Percentiles rank a stretch among this genome's conserved stretches.
phyloP scores from a whole-genome alignment of 1,140 invertebrate species.

The Marisa cornuarietis region DNA sequence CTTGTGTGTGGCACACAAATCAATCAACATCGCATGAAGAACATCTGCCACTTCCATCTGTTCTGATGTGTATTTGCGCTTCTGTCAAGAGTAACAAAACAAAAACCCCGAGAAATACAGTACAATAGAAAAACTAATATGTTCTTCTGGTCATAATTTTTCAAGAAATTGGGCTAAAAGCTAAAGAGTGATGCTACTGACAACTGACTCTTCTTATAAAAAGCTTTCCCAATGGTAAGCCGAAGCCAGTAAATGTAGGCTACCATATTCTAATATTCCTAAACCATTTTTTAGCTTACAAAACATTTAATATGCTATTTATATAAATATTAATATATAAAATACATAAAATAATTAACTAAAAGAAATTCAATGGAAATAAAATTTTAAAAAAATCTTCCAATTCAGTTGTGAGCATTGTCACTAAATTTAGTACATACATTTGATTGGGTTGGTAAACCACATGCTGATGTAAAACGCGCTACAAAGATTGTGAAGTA shows the following conservation, averaged over 20 bases:
- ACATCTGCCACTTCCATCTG: slow-evolving; percentile 10
- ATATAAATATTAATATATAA: no score
- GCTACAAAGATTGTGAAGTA: background rate
- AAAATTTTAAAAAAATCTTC: background rate
- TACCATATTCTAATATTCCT: background rate
- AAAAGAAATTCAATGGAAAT: background rate
- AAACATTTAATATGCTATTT: background rate
- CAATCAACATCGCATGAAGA: slow-evolving; percentile 10
- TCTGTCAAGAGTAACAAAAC: background rate
- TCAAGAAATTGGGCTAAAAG: background rate
- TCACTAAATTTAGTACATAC: background rate
- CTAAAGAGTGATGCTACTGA: background rate
- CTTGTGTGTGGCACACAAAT: slow-evolving; percentile 13
- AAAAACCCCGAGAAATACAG: background rate
- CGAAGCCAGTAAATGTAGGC: background rate
- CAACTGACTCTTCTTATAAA: no score
- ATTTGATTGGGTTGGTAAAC: background rate
- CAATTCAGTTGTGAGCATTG: background rate
- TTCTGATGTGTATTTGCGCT: slow-evolving; percentile 5
- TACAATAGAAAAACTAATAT: background rate
- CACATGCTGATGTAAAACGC: background rate
- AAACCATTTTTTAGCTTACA: background rate
- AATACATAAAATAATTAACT: background rate
- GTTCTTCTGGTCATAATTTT: background rate
- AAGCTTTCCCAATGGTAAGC: background rate